Conservation (phyloP, 2,797 vertebrate genomes). For the Eurystomus glaucurus region DNA sequence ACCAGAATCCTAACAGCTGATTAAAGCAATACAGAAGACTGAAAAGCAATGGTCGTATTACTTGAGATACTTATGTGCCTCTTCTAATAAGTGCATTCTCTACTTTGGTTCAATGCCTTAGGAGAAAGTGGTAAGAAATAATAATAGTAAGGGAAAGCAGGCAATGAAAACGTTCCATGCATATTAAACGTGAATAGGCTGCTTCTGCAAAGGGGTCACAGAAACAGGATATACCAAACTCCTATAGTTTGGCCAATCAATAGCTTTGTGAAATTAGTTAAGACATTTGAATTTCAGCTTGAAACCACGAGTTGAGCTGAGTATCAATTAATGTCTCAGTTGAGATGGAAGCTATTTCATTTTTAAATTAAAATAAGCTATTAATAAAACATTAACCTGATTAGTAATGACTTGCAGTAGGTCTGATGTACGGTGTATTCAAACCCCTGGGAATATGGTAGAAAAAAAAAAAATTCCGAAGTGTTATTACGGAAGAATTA, state of each 20-base stretch:
- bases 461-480: not conserved
- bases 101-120: not conserved
- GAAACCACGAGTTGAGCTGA: not conserved
- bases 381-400: constrained; percentile 12
- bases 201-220: not conserved
- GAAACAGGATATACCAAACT: not conserved
- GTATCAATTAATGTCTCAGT: not conserved
- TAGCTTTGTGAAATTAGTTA: not conserved
- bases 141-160: not conserved
- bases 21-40: not conserved
- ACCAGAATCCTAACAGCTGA: not conserved
- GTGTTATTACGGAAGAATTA: not conserved
- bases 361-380: constrained; percentile 33
- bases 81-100: not conserved
- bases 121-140: not conserved
- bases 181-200: not conserved
- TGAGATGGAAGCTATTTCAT: not conserved
- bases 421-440: not conserved
- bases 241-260: not conserved
- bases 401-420: not conserved
- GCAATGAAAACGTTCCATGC: not conserved
- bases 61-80: not conserved
- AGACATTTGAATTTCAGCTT: not conserved
- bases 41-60: not conserved
- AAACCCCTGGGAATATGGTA: not conserved